phyloP scores from a whole-genome alignment of 1,140 invertebrate genomes.

The Brachionus sp. region DNA sequence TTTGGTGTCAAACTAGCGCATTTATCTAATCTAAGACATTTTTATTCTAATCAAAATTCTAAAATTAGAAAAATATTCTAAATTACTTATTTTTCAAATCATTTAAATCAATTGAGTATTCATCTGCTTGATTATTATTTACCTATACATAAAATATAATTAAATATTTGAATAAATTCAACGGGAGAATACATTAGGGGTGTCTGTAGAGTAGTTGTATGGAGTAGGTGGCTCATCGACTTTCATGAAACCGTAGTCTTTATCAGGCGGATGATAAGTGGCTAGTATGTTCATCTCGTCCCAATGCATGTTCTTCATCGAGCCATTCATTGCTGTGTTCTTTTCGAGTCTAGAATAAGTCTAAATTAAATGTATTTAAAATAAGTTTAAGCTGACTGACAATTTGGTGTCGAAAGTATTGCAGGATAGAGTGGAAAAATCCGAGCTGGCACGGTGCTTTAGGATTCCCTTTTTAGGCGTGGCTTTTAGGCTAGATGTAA shows the following conservation, averaged over 20 bases:
- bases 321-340: neutral
- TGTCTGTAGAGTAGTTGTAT: constrained; percentile 60
- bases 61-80: neutral
- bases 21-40: constrained; percentile 5
- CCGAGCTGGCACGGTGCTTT: constrained; percentile 26
- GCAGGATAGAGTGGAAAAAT: neutral
- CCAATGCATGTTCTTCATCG: constrained; percentile 49
- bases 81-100: constrained; percentile 36
- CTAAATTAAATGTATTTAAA: neutral
- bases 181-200: neutral
- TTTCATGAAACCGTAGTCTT: constrained; percentile 99
- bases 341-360: neutral
- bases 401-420: neutral
- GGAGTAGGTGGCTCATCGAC: constrained; percentile 92
- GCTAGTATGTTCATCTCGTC: constrained; percentile 99
- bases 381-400: neutral
- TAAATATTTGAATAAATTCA: neutral
- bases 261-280: constrained; percentile 92
- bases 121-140: neutral
- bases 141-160: neutral
- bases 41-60: neutral
- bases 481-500: neutral
- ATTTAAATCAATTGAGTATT: constrained; percentile 19
- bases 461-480: constrained; percentile 37
- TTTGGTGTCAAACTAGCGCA: neutral